These are phyloP conservation scores for Sinonovacula constricta DNA, from an alignment of 1,140 invertebrate genomes.

Conservation along the genomic window DNA sequence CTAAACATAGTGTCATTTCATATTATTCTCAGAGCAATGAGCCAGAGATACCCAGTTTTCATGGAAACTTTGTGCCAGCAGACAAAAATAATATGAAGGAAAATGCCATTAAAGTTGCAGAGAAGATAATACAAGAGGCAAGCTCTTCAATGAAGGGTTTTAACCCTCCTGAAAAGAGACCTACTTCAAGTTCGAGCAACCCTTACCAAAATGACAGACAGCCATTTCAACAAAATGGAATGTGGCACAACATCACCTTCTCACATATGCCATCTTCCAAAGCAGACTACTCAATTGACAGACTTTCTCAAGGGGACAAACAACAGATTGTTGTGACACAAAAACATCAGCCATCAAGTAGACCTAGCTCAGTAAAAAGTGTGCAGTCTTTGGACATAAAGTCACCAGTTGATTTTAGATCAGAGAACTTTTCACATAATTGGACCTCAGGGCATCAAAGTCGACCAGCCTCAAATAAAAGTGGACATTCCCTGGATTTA, in stretches of 20 bases:
- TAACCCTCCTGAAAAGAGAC: not conserved
- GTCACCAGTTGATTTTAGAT: not conserved
- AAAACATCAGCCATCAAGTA: no score
- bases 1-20: constrained; percentile 30
- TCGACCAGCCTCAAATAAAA: constrained; percentile 10
- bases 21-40: constrained; percentile 35
- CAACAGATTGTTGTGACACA: no score
- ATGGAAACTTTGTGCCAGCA: not conserved
- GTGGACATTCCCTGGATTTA: not conserved
- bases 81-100: constrained; percentile 8
- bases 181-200: constrained; percentile 31
- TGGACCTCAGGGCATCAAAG: not conserved
- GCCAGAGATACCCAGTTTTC: not conserved
- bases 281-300: no score
- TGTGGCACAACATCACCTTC: not conserved
- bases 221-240: constrained; percentile 4
- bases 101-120: constrained; percentile 27
- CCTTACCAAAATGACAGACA: constrained; percentile 32
- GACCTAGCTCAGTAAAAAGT: not conserved
- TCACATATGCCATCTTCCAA: no score
- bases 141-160: constrained; percentile 2
- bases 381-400: not conserved
- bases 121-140: constrained; percentile 34
- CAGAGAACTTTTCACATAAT: not conserved
- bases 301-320: no score